Evolutionary conservation across 2,113 vertebrate species (phyloP).

Genomic region (Dolichallabes microphthalmus): DNA sequence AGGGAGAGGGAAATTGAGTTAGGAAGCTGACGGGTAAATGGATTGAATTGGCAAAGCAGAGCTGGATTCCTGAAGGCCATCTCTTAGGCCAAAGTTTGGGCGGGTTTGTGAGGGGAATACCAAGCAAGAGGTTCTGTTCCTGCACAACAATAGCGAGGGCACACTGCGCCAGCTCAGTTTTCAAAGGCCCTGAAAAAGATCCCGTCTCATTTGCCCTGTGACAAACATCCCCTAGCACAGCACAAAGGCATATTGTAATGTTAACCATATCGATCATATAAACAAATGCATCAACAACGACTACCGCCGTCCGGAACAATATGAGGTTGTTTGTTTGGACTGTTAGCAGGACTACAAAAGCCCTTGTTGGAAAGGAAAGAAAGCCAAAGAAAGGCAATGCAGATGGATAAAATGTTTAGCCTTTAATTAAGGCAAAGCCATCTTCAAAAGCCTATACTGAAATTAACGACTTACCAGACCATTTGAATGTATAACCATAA

Average conservation of each 20-base stretch:
- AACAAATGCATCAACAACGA: conserved; percentile 51
- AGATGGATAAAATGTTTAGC: conserved; percentile 47
- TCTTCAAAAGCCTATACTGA: conserved; percentile 40
- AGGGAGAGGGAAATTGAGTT: conserved; percentile 59
- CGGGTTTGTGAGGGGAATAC: conserved; percentile 73
- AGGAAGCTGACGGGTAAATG: conserved; percentile 63
- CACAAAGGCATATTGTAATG: conserved; percentile 67
- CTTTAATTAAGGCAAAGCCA: conserved; percentile 46
- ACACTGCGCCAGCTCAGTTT: conserved; percentile 66
- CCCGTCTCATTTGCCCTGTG: conserved; percentile 64
- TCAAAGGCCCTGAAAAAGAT: conserved; percentile 63
- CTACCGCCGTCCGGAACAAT: conserved; percentile 35
- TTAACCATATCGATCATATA: conserved; percentile 63
- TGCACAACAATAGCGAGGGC: conserved; percentile 67
- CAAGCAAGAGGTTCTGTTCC: conserved; percentile 63
- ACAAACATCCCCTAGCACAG: conserved; percentile 55
- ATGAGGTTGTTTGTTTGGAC: conserved; percentile 50
- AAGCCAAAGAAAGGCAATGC: conserved; percentile 28
- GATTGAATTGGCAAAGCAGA: conserved; percentile 63
- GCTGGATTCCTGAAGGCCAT: conserved; percentile 67
- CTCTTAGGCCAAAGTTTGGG: conserved; percentile 70
- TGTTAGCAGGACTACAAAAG: conserved; percentile 40
- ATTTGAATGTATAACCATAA: conserved; percentile 40
- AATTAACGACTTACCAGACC: conserved; percentile 40
- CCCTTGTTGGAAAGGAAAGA: conserved; percentile 41